These are phyloP conservation scores for Aricia artaxerxes DNA, from an alignment of 2,888 invertebrate species.

Conservation along the genomic window DNA sequence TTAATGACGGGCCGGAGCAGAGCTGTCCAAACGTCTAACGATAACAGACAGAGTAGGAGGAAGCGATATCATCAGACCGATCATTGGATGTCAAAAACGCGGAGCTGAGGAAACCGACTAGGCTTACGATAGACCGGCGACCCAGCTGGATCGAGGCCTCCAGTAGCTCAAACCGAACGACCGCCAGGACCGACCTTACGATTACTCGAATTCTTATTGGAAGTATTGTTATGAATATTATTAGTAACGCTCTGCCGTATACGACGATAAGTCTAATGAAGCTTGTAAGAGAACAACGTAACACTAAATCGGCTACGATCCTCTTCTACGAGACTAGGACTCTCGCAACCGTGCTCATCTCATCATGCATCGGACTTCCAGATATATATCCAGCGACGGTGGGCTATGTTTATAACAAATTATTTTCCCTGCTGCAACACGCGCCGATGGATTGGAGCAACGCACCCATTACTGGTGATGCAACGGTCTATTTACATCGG, in stretches of 20 bases:
- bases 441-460: neutral
- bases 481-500: slow-evolving; percentile 15
- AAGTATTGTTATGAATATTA: neutral
- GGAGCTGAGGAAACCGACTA: slow-evolving; percentile 42
- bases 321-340: neutral
- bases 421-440: slow-evolving; percentile 3
- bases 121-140: slow-evolving; percentile 52
- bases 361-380: neutral
- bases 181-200: neutral
- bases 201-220: neutral
- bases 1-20: neutral
- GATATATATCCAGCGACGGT: neutral
- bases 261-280: neutral
- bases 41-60: slow-evolving; percentile 18
- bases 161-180: slow-evolving; percentile 4
- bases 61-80: slow-evolving; percentile 35
- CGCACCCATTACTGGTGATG: slow-evolving; percentile 8
- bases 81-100: slow-evolving; percentile 36
- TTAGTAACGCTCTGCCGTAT: neutral
- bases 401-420: neutral
- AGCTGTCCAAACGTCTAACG: slow-evolving; percentile 4
- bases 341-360: neutral
- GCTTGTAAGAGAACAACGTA: neutral
- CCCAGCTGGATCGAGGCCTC: slow-evolving; percentile 49
- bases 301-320: neutral